A percentile compares a stretch with the other conserved stretches of the same genome.
These are phyloP conservation scores for Ischnus inquisitorius DNA, from an alignment of 2,888 invertebrate species.

Conservation along the genomic window DNA sequence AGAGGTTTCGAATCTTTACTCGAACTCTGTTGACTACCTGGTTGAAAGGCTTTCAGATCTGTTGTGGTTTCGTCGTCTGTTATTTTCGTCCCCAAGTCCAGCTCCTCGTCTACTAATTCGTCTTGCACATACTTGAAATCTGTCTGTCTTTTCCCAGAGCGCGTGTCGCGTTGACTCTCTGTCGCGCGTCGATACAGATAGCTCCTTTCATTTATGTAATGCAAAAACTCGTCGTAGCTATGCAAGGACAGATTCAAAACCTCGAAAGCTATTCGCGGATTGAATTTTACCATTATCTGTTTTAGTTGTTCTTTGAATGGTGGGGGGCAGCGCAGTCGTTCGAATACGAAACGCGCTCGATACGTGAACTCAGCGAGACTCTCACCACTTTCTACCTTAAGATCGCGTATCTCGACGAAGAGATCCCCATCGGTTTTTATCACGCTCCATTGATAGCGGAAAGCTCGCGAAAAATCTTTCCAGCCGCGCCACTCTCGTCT, in stretches of 20 bases:
- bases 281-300: slow-evolving; percentile 61
- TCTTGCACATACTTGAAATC: slow-evolving; percentile 4
- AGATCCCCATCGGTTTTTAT: slow-evolving; percentile 47
- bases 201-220: slow-evolving; percentile 51
- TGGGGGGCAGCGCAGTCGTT: slow-evolving; percentile 53
- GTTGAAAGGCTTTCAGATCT: slow-evolving; percentile 9
- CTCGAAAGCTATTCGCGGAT: slow-evolving; percentile 55
- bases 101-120: neutral
- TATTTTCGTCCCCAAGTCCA: too few species aligned
- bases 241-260: slow-evolving; percentile 35
- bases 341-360: slow-evolving; percentile 59
- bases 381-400: slow-evolving; percentile 55
- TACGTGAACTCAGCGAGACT: slow-evolving; percentile 60
- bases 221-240: slow-evolving; percentile 49
- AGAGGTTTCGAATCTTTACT: slow-evolving; percentile 35
- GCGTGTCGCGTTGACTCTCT: slow-evolving; percentile 14
- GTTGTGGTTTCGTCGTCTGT: neutral
- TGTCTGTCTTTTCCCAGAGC: neutral
- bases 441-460: slow-evolving; percentile 51
- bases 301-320: slow-evolving; percentile 49
- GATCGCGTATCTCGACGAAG: slow-evolving; percentile 42
- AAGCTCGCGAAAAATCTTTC: slow-evolving; percentile 54
- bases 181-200: slow-evolving; percentile 45
- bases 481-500: slow-evolving; percentile 48
- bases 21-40: neutral